Evolutionary conservation across 2,113 vertebrate species (phyloP).

Genomic region (Ceuthmochares aereus): DNA sequence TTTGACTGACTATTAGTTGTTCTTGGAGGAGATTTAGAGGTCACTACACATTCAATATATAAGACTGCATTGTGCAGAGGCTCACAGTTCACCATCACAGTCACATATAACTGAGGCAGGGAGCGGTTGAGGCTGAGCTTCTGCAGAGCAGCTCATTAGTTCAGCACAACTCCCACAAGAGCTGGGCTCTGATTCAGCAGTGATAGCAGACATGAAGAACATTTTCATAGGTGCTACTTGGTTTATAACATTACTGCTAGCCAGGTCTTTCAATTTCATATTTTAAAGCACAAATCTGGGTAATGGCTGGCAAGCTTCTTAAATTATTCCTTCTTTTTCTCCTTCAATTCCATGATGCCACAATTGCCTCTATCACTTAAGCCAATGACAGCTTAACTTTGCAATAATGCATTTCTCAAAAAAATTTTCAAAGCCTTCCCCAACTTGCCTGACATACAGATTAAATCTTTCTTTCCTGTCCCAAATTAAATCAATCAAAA

Average conservation of each 20-base stretch:
- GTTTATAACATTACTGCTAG: not conserved
- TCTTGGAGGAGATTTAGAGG: not conserved
- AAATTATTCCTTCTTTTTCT: not conserved
- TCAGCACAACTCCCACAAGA: not conserved
- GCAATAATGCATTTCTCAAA: not conserved
- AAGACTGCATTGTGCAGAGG: not conserved
- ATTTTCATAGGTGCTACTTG: not conserved
- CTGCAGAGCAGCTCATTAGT: not conserved
- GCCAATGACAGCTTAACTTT: not conserved
- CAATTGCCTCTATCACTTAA: not conserved
- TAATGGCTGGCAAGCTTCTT: not conserved
- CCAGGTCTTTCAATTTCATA: not conserved
- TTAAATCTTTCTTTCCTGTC: not conserved
- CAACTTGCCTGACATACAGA: not conserved
- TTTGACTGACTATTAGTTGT: not conserved
- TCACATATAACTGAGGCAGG: rapidly evolving
- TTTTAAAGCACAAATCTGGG: not conserved
- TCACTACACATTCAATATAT: not conserved
- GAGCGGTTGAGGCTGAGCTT: not conserved
- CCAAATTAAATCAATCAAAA: not conserved
- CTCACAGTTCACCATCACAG: not conserved
- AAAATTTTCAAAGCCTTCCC: not conserved
- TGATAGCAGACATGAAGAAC: not conserved
- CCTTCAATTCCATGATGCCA: not conserved
- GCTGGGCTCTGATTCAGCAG: not conserved